Conservation (phyloP, 2,888 invertebrate genomes). For the Apamea epomidion region DNA sequence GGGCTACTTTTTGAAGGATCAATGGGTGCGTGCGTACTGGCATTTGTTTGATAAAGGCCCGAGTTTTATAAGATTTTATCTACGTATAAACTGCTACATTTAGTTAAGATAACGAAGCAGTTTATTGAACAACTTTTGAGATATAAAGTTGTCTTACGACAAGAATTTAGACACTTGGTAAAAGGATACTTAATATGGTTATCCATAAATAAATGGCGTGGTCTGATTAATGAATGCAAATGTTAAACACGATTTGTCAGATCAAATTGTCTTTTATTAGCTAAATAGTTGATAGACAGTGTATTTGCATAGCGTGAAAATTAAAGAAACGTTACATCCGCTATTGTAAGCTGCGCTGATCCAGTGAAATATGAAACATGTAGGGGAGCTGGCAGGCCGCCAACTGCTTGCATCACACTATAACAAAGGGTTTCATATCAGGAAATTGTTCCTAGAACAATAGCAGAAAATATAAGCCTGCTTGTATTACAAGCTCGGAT, state of each 20-base stretch:
- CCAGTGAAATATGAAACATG: slow-evolving; percentile 88
- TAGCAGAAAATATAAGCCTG: slow-evolving; percentile 81
- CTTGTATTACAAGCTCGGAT: slow-evolving; percentile 73
- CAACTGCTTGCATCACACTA: slow-evolving; percentile 86
- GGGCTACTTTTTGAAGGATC: slow-evolving; percentile 50
- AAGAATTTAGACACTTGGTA: neutral
- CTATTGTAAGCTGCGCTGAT: slow-evolving; percentile 84
- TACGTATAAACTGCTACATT: neutral
- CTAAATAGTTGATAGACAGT: slow-evolving; percentile 13
- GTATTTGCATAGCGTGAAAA: slow-evolving; percentile 61
- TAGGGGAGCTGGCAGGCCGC: slow-evolving; percentile 83
- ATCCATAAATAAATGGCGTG: neutral
- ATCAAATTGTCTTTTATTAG: neutral
- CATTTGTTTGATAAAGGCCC: slow-evolving; percentile 21
- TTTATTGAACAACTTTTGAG: slow-evolving; percentile 1
- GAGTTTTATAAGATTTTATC: neutral
- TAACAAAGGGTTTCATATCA: slow-evolving; percentile 88
- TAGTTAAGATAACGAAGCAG: slow-evolving; percentile 16
- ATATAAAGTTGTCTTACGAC: neutral
- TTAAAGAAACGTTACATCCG: slow-evolving; percentile 76
- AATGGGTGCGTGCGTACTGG: slow-evolving; percentile 25
- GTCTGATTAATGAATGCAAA: neutral
- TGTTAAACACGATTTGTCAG: neutral
- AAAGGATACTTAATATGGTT: neutral
- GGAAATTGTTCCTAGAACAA: slow-evolving; percentile 87